Percentiles rank a stretch among this genome's conserved stretches.
Conservation (phyloP, 2,888 invertebrate species). For the Lumbricus terrestris region DNA sequence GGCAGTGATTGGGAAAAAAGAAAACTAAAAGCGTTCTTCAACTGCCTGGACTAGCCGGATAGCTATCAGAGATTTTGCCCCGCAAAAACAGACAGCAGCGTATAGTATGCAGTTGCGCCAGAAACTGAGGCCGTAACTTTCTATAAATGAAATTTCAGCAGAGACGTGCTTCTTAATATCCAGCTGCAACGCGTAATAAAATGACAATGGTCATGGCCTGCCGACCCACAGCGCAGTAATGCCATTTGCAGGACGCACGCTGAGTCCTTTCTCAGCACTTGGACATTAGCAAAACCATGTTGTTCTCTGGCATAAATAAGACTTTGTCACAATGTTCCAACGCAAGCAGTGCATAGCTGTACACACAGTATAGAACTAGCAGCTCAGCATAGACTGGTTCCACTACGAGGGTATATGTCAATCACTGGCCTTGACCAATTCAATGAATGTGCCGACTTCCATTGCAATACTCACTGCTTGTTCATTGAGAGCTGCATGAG, state of each 20-base stretch:
- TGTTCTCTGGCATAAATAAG: neutral
- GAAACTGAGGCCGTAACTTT: neutral
- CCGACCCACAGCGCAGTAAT: too few species aligned
- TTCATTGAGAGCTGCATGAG: neutral
- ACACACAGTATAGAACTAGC: neutral
- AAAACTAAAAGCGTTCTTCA: neutral
- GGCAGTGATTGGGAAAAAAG: neutral
- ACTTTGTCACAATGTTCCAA: neutral
- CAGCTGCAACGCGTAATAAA: neutral
- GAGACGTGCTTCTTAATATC: neutral
- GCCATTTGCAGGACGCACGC: too few species aligned
- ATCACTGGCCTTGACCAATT: neutral
- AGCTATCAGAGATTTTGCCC: too few species aligned
- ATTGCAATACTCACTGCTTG: slow-evolving; percentile 3
- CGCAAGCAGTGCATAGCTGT: neutral
- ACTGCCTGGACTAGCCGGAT: too few species aligned
- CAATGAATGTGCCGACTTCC: neutral
- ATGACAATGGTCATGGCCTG: neutral
- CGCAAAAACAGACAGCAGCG: neutral
- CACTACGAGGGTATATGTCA: neutral
- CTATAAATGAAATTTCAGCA: neutral
- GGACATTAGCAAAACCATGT: neutral
- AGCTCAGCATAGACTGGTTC: neutral
- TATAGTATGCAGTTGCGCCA: neutral
- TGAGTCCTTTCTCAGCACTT: neutral